phyloP scores from a whole-genome alignment of 92 coral and sea anemone genomes.

The Chrysogorgia sp. region DNA sequence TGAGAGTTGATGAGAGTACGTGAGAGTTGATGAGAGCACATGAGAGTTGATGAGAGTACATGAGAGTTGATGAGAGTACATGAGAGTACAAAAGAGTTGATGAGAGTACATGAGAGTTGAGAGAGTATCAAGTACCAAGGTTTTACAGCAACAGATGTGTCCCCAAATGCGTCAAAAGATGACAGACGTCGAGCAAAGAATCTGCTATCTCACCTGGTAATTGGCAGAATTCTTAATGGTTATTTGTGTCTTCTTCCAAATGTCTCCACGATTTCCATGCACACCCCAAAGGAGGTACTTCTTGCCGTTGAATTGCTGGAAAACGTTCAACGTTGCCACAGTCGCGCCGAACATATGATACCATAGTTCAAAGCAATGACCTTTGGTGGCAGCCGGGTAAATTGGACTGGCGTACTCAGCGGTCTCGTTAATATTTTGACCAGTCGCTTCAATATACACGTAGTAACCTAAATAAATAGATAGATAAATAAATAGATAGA shows the following conservation, averaged over 20 bases:
- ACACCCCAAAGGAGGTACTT: conserved; percentile 64
- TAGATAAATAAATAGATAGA: no score
- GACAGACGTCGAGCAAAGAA: not conserved
- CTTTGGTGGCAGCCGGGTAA: conserved; percentile 61
- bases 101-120: no score
- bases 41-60: no score
- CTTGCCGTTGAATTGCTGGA: conserved; percentile 30
- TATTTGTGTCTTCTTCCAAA: conserved; percentile 78
- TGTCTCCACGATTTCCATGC: conserved; percentile 72
- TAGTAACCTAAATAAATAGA: conserved; percentile 66
- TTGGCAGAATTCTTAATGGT: conserved; percentile 57
- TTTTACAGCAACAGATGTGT: no score
- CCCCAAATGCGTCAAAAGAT: not conserved
- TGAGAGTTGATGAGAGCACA: no score
- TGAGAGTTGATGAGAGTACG: no score
- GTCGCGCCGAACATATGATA: conserved; percentile 88
- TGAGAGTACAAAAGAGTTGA: no score
- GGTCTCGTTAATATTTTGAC: conserved; percentile 60
- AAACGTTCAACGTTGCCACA: conserved; percentile 73
- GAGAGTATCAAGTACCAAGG: no score
- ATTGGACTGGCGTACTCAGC: conserved; percentile 72
- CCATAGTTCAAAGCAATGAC: conserved; percentile 89
- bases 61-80: no score
- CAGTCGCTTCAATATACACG: conserved; percentile 81
- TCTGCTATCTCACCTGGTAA: conserved; percentile 59